Base-by-base conservation (phyloP, 1,140 invertebrate genomes). In the Stenopsyche tienmushanensis region DNA sequence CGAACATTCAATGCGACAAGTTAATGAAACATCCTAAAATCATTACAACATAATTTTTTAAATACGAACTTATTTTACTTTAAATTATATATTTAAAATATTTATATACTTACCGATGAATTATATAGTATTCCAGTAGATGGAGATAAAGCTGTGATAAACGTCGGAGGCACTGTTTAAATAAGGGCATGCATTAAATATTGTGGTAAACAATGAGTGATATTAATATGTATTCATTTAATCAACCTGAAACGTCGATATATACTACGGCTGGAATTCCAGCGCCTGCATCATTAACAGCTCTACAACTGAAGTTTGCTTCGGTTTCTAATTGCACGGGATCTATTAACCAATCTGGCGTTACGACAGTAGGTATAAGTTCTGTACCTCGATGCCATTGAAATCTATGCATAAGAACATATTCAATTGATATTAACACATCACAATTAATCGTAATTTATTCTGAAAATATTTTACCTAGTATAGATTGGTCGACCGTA, bases 1-100 rank as follows among this genome's bases (percentile, higher is more conserved):
- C 1, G 87, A 90, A 75, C 93, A 96, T 74, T 96, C 93, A 17
- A 96, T 90, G 67, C 90, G 86, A 75, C 93, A 96, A 3, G 88
- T 88, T 3, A 95, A 82, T 57, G 85, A 90, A 45, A 64, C 62
- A 15, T 70, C 62, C 67, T 69, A 42, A 18, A 65, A 45, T n/a
- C n/a, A 34, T 34, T 13, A 13, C 29, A 34, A 34, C 15, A 47
- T 25, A 26, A 42, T 26, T n/a, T 2, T 58, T 21, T 25, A 55
- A 9, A 17, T 29, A 25, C 8, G n/a, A 2, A 55, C n/a, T n/a
- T n/a, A n/a, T n/a, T n/a, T n/a, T n/a, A n/a, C n/a, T n/a, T n/a
- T n/a, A n/a, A n/a, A n/a, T n/a, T n/a, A n/a, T n/a, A n/a, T n/a
- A n/a, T n/a, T n/a, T n/a, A n/a, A n/a, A 47, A 47, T 47, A 47